Percentiles rank a stretch among this genome's conserved stretches.
These are phyloP conservation scores for Lepidonotus clava DNA, from an alignment of 2,888 invertebrate genomes.

Conservation along the genomic window DNA sequence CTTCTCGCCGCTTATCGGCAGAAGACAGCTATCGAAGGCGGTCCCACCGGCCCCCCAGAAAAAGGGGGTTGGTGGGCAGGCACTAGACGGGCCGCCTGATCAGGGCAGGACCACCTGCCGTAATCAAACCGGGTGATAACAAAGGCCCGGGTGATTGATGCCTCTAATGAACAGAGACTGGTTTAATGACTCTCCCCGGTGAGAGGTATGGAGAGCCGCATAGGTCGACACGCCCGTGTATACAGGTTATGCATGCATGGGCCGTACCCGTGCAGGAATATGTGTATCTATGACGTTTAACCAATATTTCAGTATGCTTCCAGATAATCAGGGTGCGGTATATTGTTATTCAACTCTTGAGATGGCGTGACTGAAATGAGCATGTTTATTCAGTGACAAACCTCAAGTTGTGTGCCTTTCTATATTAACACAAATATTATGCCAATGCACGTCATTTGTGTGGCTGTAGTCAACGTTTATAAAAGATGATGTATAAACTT, in stretches of 20 bases:
- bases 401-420: conserved; percentile 48
- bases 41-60: not conserved
- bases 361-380: not conserved
- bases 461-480: conserved; percentile 39
- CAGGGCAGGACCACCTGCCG: conserved; percentile 16
- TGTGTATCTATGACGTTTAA: too few species aligned
- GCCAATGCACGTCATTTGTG: too few species aligned
- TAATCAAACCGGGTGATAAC: conserved; percentile 6
- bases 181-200: not conserved
- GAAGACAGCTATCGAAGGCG: not conserved
- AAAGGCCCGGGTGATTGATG: conserved; percentile 25
- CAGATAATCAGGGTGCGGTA: conserved; percentile 16
- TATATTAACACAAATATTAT: conserved; percentile 45
- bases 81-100: not conserved
- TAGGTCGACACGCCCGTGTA: too few species aligned
- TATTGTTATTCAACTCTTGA: not conserved
- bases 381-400: not conserved
- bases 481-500: conserved; percentile 14
- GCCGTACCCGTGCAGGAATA: too few species aligned
- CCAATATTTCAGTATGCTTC: conserved; percentile 11
- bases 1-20: not conserved
- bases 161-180: not conserved
- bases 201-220: not conserved
- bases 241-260: too few species aligned
- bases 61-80: not conserved